Base-by-base conservation (phyloP, 2,797 vertebrate genomes). In the Nyctibius grandis region DNA sequence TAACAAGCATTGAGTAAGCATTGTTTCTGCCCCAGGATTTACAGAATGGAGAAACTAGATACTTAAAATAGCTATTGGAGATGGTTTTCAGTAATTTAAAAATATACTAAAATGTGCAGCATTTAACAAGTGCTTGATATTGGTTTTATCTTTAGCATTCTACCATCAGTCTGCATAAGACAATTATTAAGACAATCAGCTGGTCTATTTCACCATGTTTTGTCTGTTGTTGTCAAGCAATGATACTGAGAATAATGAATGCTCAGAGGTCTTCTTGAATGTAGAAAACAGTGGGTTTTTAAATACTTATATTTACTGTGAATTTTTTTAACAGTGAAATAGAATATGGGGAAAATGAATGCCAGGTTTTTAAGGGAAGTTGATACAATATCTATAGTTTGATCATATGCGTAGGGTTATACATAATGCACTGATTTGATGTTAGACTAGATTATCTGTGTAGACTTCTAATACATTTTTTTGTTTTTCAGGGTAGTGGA, bases 401-500 rank as follows among this genome's bases (percentile, higher is more conserved):
- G 34, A 63, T 57, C 15, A 6, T 36, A 42, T 38, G 7, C 50
- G 28, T 72, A 50, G 11, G 6, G 5, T 73, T 80, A 14, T 64
- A 54, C 10, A 3, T 81, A 76, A 51, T 75, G 36, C 16, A 29
- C 21, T 65, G 31, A 31, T 81, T 47, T 72, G 17, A 19, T 57
- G 23, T 68, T 59, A 57, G 20, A 70, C 9, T 67, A 51, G 82
- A 61, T 38, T 82, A 47, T 83, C 83, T 91, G 9, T 91, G 12
- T 56, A 44, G 82, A 23, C 56, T 38, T 67, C 5, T 77, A 4
- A 44, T 69, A 0, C 34, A 8, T 42, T 29, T 53, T 47, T 65
- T 69, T 45, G 6, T 76, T 88, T 95, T 94, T 81, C 88, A 98
- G 98, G 69, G 34, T 91, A 53, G 38, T 82, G 42, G 97, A 98